Conservation (phyloP, 2,888 invertebrate genomes). For the Acanthosepion lycidas region DNA sequence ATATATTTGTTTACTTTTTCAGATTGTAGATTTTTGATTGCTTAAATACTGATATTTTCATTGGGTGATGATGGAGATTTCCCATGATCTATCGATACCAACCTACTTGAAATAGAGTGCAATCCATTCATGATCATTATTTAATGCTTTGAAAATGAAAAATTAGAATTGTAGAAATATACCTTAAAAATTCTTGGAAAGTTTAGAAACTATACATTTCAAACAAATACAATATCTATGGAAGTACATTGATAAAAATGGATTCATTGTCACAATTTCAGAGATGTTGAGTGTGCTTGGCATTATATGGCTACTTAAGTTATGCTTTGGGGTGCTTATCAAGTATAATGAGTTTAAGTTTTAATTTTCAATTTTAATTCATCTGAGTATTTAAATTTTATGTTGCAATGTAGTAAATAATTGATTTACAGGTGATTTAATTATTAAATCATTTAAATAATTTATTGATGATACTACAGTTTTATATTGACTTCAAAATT, state of each 20-base stretch:
- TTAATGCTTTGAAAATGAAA: not conserved
- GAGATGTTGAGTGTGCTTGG: not conserved
- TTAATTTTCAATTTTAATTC: not conserved
- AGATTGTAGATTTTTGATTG: too few species aligned
- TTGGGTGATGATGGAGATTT: not conserved
- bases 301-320: not conserved
- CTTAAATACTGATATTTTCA: not conserved
- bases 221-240: not conserved
- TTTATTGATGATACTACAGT: too few species aligned
- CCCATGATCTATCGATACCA: not conserved
- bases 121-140: not conserved
- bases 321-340: not conserved
- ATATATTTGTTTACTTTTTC: too few species aligned
- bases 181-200: not conserved
- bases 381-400: not conserved
- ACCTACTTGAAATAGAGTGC: not conserved
- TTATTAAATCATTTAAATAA: too few species aligned
- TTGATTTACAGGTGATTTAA: too few species aligned
- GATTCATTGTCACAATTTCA: not conserved
- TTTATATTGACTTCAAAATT: too few species aligned
- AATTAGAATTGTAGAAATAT: not conserved
- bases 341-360: not conserved
- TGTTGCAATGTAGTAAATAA: too few species aligned
- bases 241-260: not conserved
- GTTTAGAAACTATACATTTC: not conserved